phyloP scores from a whole-genome alignment of 2,113 vertebrate species.

The Dicentrarchus labrax region DNA sequence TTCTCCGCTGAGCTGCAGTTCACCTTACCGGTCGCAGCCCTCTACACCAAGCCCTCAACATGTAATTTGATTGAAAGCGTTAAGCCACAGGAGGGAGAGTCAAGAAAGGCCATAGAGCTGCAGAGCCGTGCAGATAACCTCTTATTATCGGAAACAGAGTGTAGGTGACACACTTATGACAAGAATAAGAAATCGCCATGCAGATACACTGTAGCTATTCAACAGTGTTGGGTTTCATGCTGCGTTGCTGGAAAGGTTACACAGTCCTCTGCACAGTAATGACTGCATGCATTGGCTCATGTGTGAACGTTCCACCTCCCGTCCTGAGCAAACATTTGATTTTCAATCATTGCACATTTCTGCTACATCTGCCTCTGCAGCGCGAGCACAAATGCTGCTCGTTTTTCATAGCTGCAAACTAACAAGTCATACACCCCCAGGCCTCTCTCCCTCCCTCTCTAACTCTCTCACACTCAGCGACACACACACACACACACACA shows the following conservation, averaged over 20 bases:
- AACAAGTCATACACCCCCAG: constrained; percentile 22
- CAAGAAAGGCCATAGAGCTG: constrained; percentile 25
- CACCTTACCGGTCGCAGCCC: not conserved
- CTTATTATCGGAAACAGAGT: constrained; percentile 12
- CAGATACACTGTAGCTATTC: not conserved
- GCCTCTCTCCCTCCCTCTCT: not conserved
- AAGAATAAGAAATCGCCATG: not conserved
- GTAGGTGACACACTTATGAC: constrained; percentile 11
- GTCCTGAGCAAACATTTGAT: constrained; percentile 51
- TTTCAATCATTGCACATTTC: constrained; percentile 58
- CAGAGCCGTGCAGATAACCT: constrained; percentile 21
- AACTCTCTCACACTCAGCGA: too few relatives aligned
- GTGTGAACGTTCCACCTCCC: constrained; percentile 22
- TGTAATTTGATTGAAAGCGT: constrained; percentile 51
- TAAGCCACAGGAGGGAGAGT: constrained; percentile 28
- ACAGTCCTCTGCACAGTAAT: not conserved
- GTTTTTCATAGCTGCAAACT: constrained; percentile 41
- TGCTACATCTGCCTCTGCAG: constrained; percentile 51
- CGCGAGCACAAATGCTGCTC: constrained; percentile 29
- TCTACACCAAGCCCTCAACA: constrained; percentile 1
- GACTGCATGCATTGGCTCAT: not conserved
- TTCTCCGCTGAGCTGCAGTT: not conserved
- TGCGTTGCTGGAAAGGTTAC: not conserved
- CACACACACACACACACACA: too few relatives aligned
- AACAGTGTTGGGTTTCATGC: not conserved